Conservation (phyloP, 2,113 vertebrate species). For the Gnathonemus echidnorhynchus region DNA sequence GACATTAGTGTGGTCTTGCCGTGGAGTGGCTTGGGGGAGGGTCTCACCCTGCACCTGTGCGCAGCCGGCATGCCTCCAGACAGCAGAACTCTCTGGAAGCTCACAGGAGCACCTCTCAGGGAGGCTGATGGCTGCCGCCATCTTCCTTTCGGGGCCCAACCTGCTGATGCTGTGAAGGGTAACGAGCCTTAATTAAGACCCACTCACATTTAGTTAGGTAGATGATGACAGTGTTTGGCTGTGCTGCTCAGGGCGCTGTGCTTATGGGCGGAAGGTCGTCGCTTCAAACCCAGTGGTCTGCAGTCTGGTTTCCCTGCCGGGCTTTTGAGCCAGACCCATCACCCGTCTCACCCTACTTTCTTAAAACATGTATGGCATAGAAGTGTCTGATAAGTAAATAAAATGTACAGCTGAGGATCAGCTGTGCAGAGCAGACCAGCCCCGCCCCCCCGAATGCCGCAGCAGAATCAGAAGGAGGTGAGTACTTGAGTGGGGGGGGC, state of each 20-base stretch:
- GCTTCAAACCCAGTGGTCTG: not conserved
- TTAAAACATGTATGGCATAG: not conserved
- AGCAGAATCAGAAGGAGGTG: not conserved
- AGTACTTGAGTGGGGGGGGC: not conserved
- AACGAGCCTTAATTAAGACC: not conserved
- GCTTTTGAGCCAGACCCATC: not conserved
- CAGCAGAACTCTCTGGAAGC: not conserved
- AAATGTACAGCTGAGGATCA: not conserved
- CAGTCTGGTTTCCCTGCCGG: not conserved
- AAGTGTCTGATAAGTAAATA: not conserved
- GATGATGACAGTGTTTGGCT: not conserved
- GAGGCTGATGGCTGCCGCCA: not conserved
- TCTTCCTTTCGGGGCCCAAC: not conserved
- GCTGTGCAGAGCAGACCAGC: too few relatives aligned
- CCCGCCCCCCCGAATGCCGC: not conserved
- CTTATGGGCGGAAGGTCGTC: not conserved
- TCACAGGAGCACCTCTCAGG: not conserved
- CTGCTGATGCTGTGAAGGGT: not conserved
- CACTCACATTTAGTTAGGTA: not conserved
- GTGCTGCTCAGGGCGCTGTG: not conserved
- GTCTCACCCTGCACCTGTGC: conserved; percentile 11
- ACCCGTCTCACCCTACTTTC: not conserved
- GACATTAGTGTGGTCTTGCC: not conserved
- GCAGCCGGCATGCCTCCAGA: not conserved
- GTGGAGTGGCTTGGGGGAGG: not conserved